Evolutionary conservation across 2,797 vertebrate species (phyloP), one percentile per base, ranked within the genome.

Genomic region (Antrozous pallidus): DNA sequence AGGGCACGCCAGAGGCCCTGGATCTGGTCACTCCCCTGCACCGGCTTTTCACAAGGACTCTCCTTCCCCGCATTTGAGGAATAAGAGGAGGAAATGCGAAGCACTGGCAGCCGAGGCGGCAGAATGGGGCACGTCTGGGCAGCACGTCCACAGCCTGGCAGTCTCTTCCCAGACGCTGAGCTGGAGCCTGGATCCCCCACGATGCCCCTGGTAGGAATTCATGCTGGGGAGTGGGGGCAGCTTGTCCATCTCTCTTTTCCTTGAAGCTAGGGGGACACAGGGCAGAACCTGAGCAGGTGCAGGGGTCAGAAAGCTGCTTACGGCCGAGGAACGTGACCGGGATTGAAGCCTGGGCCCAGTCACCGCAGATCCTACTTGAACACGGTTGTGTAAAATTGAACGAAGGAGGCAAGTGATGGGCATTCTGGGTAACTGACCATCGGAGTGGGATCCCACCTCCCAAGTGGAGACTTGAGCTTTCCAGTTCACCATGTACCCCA

Each of bases 51-150:
- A 10, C 40, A 4, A 42, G 49, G 77, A 61, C 8, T 22, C 38
- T 26, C 33, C 65, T 45, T 26, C 22, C 38, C 8, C 0, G 56
- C 20, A 20, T 42, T 14, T 40, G 69, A 77, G 69, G 3, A 20
- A 17, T 9, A 22, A 47, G 0, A 28, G 16, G 17, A 77, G 20
- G 51, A 87, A 42, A 42, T 7, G 9, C 13, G 36, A 11, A 63
- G 24, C 2, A 1, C 31, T n/a, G 40, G 24, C 1, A 2, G 7
- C 8, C 0, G 3, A 61, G 24, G 33, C 8, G 45, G 56, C 18
- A 17, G 63, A 22, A 70, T 0, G 1, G 14, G 40, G 8, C 58
- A 17, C 16, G 28, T 54, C 9, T 45, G 45, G 71, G 54, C 79
- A 78, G 65, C 38, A 63, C 18, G 5, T 26, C 26, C 47, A 36